Base-by-base conservation (phyloP, 2,888 invertebrate species). In the Sphinx pinastri region DNA sequence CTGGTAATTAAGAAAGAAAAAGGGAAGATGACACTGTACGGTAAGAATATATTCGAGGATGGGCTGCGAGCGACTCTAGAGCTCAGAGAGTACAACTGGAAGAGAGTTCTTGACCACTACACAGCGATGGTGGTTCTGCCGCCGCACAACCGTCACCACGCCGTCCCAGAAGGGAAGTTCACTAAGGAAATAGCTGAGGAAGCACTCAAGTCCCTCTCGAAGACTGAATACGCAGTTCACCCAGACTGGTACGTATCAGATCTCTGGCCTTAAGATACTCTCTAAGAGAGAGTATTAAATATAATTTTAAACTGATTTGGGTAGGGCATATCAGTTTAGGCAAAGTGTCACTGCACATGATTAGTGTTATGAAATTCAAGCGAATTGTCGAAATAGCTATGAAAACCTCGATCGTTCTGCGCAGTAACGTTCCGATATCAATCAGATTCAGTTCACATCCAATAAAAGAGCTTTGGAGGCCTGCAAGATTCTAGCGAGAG, bases 51-150 rank as follows among this genome's bases (percentile, higher is more conserved):
- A 12, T 91, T 85, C 69, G 92, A 93, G 19, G 75, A 83, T 12
- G 92, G 91, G 0, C 85, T 93, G 85, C 82, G 93, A n/a, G 86
- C 85, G 0, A 79, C 84, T 12, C 47, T 88, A 55, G 92, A 90
- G 69, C 81, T 82, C 69, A 81, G 88, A 10, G 89, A 92, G 72
- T 94, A 91, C 71, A 84, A 86, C 72, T 94, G 94, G 94, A 84
- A 81, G 71, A 78, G 94, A 47, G 85, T 94, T 0, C 72, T 89
- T 63, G 81, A 93, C 67, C 92, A 93, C 71, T 94, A 94, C 74
- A 93, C 93, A 0, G 87, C 88, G 0, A 85, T 94, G 58, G 88
- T 89, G 13, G 88, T 84, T 0, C 75, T 93, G 2, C 93, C 93
- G 0, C 83, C 84, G 0, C 85, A 88, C 67, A 88, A 84, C 25